phyloP scores from a whole-genome alignment of 1,140 invertebrate genomes.

The Drosophila carrolli region DNA sequence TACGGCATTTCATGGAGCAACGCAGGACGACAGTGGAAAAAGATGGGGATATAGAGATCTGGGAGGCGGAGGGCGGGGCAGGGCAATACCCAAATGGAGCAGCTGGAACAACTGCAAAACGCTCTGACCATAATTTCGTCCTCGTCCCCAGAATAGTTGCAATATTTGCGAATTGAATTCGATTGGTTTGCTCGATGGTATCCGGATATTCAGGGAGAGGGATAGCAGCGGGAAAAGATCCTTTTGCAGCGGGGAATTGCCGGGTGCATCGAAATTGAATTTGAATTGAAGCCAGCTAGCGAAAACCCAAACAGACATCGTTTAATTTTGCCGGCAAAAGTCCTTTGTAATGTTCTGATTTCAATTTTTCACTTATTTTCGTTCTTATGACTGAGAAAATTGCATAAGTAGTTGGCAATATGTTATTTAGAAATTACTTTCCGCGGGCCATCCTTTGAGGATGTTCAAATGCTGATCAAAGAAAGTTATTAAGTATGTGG shows the following conservation, averaged over 20 bases:
- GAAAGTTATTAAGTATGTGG: not conserved
- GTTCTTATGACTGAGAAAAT: slow-evolving; percentile 14
- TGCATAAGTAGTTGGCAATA: slow-evolving; percentile 5
- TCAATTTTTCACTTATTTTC: slow-evolving; percentile 1
- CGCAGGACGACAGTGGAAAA: not conserved
- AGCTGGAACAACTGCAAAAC: slow-evolving; percentile 55
- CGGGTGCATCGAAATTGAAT: slow-evolving; percentile 63
- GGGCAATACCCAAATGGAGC: slow-evolving; percentile 40
- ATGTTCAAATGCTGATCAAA: not conserved
- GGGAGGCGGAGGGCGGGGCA: not conserved
- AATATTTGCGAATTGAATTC: slow-evolving; percentile 70
- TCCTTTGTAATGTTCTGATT: slow-evolving; percentile 29
- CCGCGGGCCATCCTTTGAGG: slow-evolving; percentile 17
- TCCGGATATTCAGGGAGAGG: slow-evolving; percentile 7
- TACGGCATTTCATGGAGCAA: slow-evolving; percentile 32
- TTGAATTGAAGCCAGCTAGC: slow-evolving; percentile 55
- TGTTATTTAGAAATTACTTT: slow-evolving; percentile 3
- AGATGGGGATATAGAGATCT: not conserved
- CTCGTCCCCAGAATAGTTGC: slow-evolving; percentile 52
- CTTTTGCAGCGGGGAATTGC: slow-evolving; percentile 51
- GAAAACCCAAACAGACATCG: slow-evolving; percentile 27
- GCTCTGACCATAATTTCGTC: slow-evolving; percentile 68
- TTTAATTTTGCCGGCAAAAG: slow-evolving; percentile 21
- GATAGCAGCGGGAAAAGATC: not conserved
- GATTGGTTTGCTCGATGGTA: slow-evolving; percentile 36